A percentile compares a stretch with the other conserved stretches of the same genome.
Evolutionary conservation across 2,888 invertebrate species (phyloP).

Genomic region (Tolmerus cingulatus): DNA sequence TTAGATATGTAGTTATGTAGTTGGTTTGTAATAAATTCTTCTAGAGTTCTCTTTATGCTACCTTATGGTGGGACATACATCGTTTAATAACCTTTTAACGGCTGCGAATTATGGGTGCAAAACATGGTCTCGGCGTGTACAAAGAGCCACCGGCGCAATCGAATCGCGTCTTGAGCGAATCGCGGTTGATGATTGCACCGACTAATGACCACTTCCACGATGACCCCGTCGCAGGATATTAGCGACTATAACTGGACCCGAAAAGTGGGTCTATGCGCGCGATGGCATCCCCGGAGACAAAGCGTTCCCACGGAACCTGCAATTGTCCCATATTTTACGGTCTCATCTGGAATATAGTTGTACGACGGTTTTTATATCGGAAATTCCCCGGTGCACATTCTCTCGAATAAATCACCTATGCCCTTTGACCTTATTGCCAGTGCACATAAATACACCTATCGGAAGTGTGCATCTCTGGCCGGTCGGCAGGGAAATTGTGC

Average conservation of each 20-base stretch:
- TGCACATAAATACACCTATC: conserved; percentile 44
- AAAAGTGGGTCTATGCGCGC: conserved; percentile 3
- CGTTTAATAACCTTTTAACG: neutral
- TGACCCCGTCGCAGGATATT: neutral
- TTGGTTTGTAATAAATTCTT: neutral
- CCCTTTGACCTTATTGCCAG: conserved; percentile 41
- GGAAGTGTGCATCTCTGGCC: conserved; percentile 40
- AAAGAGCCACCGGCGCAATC: neutral
- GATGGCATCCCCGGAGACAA: conserved; percentile 4
- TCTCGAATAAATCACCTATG: conserved; percentile 43
- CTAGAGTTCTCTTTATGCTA: neutral
- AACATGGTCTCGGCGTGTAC: neutral
- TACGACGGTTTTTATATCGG: conserved; percentile 4
- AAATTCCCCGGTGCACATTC: conserved; percentile 34
- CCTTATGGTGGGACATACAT: neutral
- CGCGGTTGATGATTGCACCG: neutral
- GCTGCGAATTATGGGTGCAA: neutral
- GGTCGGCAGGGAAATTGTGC: conserved; percentile 40
- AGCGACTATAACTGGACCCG: conserved; percentile 12
- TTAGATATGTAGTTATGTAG: too few species aligned
- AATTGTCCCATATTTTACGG: conserved; percentile 37
- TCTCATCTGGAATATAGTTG: conserved; percentile 23
- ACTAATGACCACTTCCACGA: neutral
- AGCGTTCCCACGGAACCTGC: conserved; percentile 21
- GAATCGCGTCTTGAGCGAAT: neutral